Conservation (phyloP, 1,140 invertebrate genomes). For the Brachionus asplanchnoidis region DNA sequence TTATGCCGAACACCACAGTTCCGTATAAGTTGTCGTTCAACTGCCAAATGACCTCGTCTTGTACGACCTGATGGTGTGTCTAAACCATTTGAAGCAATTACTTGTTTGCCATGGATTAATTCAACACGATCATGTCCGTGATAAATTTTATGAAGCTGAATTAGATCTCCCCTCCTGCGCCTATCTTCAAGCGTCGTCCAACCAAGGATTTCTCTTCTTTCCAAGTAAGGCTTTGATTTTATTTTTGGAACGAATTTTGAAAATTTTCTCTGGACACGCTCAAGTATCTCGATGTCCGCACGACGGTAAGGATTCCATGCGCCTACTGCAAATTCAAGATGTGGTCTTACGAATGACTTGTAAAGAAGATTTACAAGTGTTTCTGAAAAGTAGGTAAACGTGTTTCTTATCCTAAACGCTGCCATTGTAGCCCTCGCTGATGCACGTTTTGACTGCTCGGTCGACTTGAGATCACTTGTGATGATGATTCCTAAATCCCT, state of each 20-base stretch:
- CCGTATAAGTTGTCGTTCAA: not conserved
- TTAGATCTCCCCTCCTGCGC: not conserved
- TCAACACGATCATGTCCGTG: no score
- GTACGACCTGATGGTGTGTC: not conserved
- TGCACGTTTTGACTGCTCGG: no score
- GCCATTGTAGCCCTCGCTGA: no score
- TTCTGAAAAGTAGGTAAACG: not conserved
- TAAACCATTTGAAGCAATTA: no score
- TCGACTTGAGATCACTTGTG: no score
- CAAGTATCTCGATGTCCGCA: not conserved
- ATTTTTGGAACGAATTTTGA: not conserved
- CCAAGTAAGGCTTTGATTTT: not conserved
- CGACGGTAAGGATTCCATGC: not conserved
- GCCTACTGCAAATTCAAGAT: not conserved
- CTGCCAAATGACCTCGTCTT: not conserved
- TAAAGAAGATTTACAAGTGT: not conserved
- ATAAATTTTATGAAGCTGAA: not conserved
- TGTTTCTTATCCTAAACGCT: not conserved
- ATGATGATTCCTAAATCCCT: no score
- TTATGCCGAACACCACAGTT: not conserved
- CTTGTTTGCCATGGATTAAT: no score
- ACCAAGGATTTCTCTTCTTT: not conserved
- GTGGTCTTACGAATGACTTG: not conserved
- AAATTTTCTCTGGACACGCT: not conserved
- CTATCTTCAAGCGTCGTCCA: not conserved